Base-by-base conservation (phyloP, 2,797 vertebrate species). In the Urosaurus nigricauda region DNA sequence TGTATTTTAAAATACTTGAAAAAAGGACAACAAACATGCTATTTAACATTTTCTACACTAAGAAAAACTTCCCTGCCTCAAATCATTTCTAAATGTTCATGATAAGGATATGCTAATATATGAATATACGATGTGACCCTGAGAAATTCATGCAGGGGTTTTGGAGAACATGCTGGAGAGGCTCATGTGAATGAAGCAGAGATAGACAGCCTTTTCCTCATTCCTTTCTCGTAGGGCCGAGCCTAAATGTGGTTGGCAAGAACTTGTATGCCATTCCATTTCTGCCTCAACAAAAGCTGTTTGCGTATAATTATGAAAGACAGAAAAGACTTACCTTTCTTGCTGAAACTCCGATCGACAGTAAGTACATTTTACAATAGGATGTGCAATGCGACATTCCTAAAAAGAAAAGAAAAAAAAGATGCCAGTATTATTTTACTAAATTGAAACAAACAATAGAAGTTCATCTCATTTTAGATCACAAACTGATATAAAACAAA, bases 301-400 rank as follows among this genome's bases (percentile, higher is more conserved):
- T 21, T 75, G 8, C 26, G 65, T 12, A 29, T 0, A 47, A 13
- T 9, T 79, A 21, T 7, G 37, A 75, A 43, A 75, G 9, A 47
- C 4, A 47, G 24, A 77, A 29, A 47, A 29, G 43, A 90, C 92
- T 93, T 96, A 99, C 99, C 98, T 99, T 96, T 99, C 99, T 95
- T 99, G 99, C 93, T 99, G 98, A 95, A 99, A 99, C 94, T 99
- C 99, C 70, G 99, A 99, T 92, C 99, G 97, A 97, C 99, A 99
- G 96, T 97, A 99, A 29, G 98, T 99, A 95, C 98, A 99, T 95
- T 99, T 99, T 88, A 99, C 99, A 87, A 99, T 99, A 53, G 99
- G 99, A 94, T 99, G 99, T 1, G 99, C 98, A 88, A 99, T 99
- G 91, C 99, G 98, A 93, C 99, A 99, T 95, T 99, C 99, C 98